Evolutionary conservation across 1,140 invertebrate genomes (phyloP), one percentile per base, ranked within the genome.

Genomic region (Sycophaga agraensis): DNA sequence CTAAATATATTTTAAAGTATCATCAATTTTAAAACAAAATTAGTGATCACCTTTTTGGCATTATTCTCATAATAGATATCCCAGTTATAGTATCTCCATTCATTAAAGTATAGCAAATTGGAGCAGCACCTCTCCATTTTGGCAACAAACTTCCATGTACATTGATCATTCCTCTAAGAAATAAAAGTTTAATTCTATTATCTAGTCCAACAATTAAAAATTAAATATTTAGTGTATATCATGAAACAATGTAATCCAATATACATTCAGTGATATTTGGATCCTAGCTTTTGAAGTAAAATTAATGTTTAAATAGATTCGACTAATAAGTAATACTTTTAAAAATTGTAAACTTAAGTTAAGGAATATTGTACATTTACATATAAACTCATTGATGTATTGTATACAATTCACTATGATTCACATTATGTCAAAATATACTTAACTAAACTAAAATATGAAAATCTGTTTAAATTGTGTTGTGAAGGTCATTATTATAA

Each of bases 141-240:
- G 96, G 96, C 66, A 99, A 75, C 31, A 98, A 74, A 79, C 93
- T 96, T 11, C 88, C 91, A 81, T 98, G 96, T 1, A 97, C 87
- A 84, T 96, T 96, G 37, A 95, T 80, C 82, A 95, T 93, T 14
- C 95, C 95, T 77, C 92, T 95, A n/a, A n/a, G n/a, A n/a, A n/a
- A n/a, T n/a, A n/a, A n/a, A n/a, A n/a, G n/a, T n/a, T n/a, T n/a
- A n/a, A n/a, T n/a, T n/a, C n/a, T n/a, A n/a, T n/a, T n/a, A n/a
- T n/a, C n/a, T n/a, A n/a, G n/a, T n/a, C n/a, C n/a, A n/a, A 84
- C 4, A 68, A 69, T 51, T 65, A 64, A 28, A 68, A 58, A 40
- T 34, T 49, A 26, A 39, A 14, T 53, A 65, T 35, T 19, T 39
- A 26, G 39, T 45, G 8, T 21, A 61, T 46, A 21, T 43, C 9